phyloP scores from a whole-genome alignment of 64 coral and sea anemone genomes.

The Dendrophyllia cribrosa region DNA sequence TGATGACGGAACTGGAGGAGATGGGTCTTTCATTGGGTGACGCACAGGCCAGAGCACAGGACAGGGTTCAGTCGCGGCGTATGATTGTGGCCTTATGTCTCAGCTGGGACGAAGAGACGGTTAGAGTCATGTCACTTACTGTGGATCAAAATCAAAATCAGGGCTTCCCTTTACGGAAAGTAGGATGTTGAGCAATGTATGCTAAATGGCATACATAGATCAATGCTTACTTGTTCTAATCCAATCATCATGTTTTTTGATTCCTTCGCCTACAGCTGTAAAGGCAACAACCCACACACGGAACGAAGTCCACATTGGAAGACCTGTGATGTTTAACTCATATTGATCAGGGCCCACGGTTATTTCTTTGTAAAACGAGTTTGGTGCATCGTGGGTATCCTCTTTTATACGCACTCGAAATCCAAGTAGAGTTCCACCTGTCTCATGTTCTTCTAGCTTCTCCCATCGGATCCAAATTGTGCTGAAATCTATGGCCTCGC shows the following conservation, averaged over 20 bases:
- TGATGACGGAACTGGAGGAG: too few relatives aligned
- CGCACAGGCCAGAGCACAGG: too few relatives aligned
- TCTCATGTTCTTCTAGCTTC: neutral
- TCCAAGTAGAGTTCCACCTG: neutral
- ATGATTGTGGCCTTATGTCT: too few relatives aligned
- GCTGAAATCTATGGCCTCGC: neutral
- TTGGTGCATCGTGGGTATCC: neutral
- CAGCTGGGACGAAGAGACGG: too few relatives aligned
- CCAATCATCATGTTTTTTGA: neutral
- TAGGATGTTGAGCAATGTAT: too few relatives aligned
- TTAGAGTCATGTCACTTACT: too few relatives aligned
- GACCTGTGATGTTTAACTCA: neutral
- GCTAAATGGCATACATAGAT: neutral
- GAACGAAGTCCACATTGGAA: neutral
- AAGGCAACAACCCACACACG: conserved; percentile 2
- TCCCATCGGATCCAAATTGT: conserved; percentile 2
- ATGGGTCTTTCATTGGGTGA: too few relatives aligned
- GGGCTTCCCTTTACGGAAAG: too few relatives aligned
- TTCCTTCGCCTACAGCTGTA: neutral
- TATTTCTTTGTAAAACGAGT: neutral
- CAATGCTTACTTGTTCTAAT: conserved; percentile 9
- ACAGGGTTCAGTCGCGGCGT: too few relatives aligned
- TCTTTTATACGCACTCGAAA: neutral
- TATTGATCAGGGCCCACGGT: neutral
- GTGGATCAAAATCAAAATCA: too few relatives aligned